phyloP scores from a whole-genome alignment of 2,888 invertebrate species.

The Apoda limacodes region DNA sequence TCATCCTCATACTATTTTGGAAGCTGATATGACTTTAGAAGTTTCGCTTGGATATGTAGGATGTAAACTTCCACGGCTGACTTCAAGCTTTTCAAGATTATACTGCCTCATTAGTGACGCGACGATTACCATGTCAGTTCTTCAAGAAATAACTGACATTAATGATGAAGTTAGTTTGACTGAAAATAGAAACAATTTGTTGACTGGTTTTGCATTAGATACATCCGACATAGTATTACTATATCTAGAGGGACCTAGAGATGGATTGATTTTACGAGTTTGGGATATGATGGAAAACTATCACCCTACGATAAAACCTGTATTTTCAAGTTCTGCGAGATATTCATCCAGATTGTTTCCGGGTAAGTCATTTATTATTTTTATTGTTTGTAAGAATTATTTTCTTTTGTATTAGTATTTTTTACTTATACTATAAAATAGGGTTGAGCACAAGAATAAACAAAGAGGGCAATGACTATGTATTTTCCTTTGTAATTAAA shows the following conservation, averaged over 20 bases:
- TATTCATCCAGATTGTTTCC: conserved; percentile 42
- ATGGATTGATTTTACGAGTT: conserved; percentile 38
- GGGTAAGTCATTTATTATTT: conserved; percentile 25
- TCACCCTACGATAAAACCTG: conserved; percentile 31
- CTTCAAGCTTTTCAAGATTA: conserved; percentile 37
- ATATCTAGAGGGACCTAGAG: conserved; percentile 45
- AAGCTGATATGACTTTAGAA: conserved; percentile 50
- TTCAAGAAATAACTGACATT: conserved; percentile 31
- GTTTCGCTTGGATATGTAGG: conserved; percentile 49
- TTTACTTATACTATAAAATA: too few relatives aligned
- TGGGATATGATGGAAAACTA: conserved; percentile 44
- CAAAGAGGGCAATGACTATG: too few relatives aligned
- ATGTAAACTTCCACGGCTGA: conserved; percentile 30
- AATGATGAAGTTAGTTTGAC: conserved; percentile 28
- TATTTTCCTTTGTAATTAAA: too few relatives aligned
- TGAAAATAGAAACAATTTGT: conserved; percentile 22
- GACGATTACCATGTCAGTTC: conserved; percentile 25
- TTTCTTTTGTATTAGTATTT: too few relatives aligned
- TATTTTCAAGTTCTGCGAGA: conserved; percentile 39
- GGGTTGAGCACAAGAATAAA: too few relatives aligned
- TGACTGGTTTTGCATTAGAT: conserved; percentile 53
- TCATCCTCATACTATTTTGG: conserved; percentile 32
- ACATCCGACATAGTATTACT: conserved; percentile 36
- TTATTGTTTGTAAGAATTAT: conserved; percentile 1
- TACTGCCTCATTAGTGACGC: conserved; percentile 31